Percentiles rank a stretch among this genome's conserved stretches.
Evolutionary conservation across 2,113 vertebrate genomes (phyloP).

Genomic region (Pygoscelis antarcticus): DNA sequence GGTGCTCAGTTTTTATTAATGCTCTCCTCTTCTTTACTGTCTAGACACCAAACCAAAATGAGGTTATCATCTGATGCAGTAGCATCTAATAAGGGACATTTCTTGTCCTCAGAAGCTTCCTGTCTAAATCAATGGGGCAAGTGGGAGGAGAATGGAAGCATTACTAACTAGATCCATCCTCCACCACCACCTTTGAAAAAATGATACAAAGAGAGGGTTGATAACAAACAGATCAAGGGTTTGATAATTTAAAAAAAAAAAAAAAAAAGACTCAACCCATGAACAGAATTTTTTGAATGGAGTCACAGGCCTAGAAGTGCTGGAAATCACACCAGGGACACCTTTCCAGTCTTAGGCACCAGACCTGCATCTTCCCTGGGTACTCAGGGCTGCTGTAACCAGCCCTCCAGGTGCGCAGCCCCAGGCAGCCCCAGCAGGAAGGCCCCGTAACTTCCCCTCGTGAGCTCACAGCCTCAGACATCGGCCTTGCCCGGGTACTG

Average conservation of each 20-base stretch:
- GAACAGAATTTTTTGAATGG: not conserved
- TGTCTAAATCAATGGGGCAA: not conserved
- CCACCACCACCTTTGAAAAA: not conserved
- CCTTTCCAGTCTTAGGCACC: not conserved
- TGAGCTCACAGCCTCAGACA: not conserved
- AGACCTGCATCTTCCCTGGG: not conserved
- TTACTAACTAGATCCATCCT: not conserved
- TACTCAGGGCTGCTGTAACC: not conserved
- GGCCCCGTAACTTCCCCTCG: accelerated
- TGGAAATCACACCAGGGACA: not conserved
- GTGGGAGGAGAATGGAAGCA: not conserved
- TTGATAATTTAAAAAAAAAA: not conserved
- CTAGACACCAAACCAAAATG: slow-evolving; percentile 19
- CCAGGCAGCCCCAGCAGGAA: not conserved
- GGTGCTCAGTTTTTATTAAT: not conserved
- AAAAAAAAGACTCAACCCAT: not conserved
- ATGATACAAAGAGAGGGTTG: not conserved
- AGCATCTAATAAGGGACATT: not conserved
- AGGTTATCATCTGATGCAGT: not conserved
- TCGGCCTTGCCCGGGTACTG: accelerated
- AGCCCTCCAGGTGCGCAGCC: not conserved
- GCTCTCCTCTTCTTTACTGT: not conserved
- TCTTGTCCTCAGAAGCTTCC: not conserved
- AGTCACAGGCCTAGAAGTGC: not conserved
- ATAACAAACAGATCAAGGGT: not conserved